phyloP scores from a whole-genome alignment of 2,797 vertebrate species.

The Phoeniculus purpureus region DNA sequence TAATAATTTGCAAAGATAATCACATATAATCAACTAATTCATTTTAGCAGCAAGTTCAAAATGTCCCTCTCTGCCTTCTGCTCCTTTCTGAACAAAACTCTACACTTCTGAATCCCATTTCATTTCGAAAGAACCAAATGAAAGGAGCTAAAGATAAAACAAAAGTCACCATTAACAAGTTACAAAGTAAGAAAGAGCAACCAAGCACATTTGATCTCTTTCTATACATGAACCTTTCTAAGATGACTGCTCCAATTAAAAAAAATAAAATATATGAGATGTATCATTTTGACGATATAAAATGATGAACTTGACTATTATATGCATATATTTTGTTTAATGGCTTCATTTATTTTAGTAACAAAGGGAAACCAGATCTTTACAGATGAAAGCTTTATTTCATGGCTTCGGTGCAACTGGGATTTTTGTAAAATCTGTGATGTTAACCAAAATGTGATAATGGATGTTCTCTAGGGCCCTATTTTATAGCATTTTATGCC shows the following conservation, averaged over 20 bases:
- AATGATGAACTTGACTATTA: slow-evolving; percentile 70
- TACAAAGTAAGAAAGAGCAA: slow-evolving; percentile 60
- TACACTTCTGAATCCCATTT: neutral
- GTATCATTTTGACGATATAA: slow-evolving; percentile 67
- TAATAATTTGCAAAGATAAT: slow-evolving; percentile 50
- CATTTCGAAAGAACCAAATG: neutral
- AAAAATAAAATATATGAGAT: slow-evolving; percentile 55
- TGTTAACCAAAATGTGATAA: slow-evolving; percentile 82
- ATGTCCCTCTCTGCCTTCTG: neutral
- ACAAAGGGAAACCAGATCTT: slow-evolving; percentile 79
- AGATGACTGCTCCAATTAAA: slow-evolving; percentile 61
- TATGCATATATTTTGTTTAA: slow-evolving; percentile 77
- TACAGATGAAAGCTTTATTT: slow-evolving; percentile 79
- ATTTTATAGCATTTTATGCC: slow-evolving; percentile 74
- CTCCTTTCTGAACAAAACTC: neutral
- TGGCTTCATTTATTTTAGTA: slow-evolving; percentile 81
- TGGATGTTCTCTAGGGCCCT: slow-evolving; percentile 75
- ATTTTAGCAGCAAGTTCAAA: slow-evolving; percentile 38
- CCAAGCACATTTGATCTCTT: slow-evolving; percentile 52
- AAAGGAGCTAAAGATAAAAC: slow-evolving; percentile 52
- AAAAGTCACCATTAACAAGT: slow-evolving; percentile 31
- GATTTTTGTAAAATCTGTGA: slow-evolving; percentile 75
- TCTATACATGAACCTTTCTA: slow-evolving; percentile 26
- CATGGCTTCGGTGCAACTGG: slow-evolving; percentile 66
- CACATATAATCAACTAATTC: slow-evolving; percentile 68